Base-by-base conservation (phyloP, 2,888 invertebrate species). In the Odontocolon sp. region DNA sequence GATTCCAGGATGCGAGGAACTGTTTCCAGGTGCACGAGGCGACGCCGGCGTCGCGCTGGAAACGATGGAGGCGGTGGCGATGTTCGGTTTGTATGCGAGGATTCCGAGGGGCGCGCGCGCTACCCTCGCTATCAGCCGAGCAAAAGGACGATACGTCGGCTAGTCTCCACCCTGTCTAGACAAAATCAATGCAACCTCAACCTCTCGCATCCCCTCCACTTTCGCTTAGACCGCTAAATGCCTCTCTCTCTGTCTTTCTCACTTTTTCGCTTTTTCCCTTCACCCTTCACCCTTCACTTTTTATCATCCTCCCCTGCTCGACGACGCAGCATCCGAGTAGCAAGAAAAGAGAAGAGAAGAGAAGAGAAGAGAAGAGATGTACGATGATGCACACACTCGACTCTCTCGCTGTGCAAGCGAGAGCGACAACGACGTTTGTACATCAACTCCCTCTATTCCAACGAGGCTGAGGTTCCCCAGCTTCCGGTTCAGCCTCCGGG, bases 181-280 rank as follows among this genome's bases (percentile, higher is more conserved):
- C 88, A 88, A 89, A 89, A 89, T 89, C 88, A 87, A 89, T 88
- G 88, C 87, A 85, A 87, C 87, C 87, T 85, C 86, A 85, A 85
- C 84, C 85, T 82, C 84, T 23, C 31, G 40, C 33, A 9, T 1
- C 47, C 45, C 81, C 52, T 11, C 38, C 80, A 77, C 75, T 80
- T 59, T 78, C 84, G 74, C 79, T 79, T 81, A 76, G 78, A 80
- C 71, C 80, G 61, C 68, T 57, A 64, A 68, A 69, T 61, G 61
- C 52, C 56, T 50, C 70, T 14, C 40, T n/a, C n/a, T n/a, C n/a
- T n/a, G n/a, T n/a, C n/a, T n/a, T n/a, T n/a, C n/a, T n/a, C n/a
- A n/a, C n/a, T n/a, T n/a, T n/a, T n/a, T n/a, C n/a, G n/a, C n/a
- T n/a, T n/a, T n/a, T n/a, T n/a, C n/a, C n/a, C n/a, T n/a, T n/a